Percentiles rank a stretch among this genome's conserved stretches.
Conservation (phyloP, 2,888 invertebrate species). For the Ormyrus rosae region DNA sequence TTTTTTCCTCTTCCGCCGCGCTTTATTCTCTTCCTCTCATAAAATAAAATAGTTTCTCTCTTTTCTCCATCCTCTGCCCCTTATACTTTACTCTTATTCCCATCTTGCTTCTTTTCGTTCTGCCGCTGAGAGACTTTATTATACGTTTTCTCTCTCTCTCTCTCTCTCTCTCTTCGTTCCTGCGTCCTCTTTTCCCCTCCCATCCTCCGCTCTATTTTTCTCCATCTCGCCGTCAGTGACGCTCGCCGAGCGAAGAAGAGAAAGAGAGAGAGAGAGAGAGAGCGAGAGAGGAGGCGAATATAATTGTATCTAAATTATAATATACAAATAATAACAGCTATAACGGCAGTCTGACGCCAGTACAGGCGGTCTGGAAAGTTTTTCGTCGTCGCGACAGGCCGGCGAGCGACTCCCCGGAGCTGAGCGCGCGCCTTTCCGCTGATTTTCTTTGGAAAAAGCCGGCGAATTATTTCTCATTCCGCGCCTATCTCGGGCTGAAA, state of each 20-base stretch:
- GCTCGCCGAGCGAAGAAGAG: constrained; percentile 20
- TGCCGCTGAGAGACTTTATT: constrained; percentile 68
- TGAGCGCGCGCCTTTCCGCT: constrained; percentile 10
- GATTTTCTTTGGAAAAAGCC: background rate
- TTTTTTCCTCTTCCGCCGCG: constrained; percentile 19
- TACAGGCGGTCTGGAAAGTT: constrained; percentile 70
- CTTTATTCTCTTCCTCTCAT: constrained; percentile 44
- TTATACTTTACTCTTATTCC: constrained; percentile 49
- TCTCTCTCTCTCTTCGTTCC: constrained; percentile 21
- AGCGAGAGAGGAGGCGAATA: constrained; percentile 69
- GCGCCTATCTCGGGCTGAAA: background rate
- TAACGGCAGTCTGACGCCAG: constrained; percentile 75
- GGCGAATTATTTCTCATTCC: constrained; percentile 46
- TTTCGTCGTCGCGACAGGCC: background rate
- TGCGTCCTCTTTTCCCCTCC: background rate
- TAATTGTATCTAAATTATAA: constrained; percentile 76
- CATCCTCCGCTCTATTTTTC: constrained; percentile 47
- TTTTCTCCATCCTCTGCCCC: constrained; percentile 39
- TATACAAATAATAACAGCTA: constrained; percentile 76
- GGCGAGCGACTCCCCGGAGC: background rate
- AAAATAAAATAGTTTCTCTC: constrained; percentile 58
- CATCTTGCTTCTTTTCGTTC: constrained; percentile 61
- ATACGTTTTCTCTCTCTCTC: constrained; percentile 65
- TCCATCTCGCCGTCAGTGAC: constrained; percentile 37
- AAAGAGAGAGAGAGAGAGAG: constrained; percentile 62